Evolutionary conservation across 2,888 invertebrate species (phyloP), one percentile per base, ranked within the genome.

Genomic region (Auanema freiburgensis): DNA sequence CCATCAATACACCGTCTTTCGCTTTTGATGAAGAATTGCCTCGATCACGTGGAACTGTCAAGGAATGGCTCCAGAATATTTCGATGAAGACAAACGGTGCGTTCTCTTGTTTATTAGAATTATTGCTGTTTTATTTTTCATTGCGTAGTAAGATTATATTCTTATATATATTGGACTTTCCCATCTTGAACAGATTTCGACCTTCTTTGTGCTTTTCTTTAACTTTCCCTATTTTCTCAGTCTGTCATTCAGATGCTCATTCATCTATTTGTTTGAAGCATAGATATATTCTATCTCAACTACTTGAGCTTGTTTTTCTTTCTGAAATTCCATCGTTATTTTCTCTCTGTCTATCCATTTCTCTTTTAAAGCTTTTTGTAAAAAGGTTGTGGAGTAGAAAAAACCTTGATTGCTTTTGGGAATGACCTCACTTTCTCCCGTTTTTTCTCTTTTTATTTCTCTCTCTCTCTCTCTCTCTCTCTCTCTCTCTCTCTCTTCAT

Each of bases 1-100:
- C 71, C 21, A 62, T 75, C 12, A 68, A 69, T 43, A 78, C 81
- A 10, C 79, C 82, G 18, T 71, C 72, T 46, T 70, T 72, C 50
- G 72, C 79, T 14, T 81, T 81, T 62, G 82, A 82, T 65, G 82
- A 82, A 57, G 82, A 83, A 59, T 53, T 77, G 56, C 55, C 57
- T 5, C 43, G 44, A n/a, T 71, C 70, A 18, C 57, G 69, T 43
- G 72, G 67, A 14, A 75, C 75, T 12, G 67, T 77, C 43, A 65
- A 66, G 33, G 62, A 76, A 8, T 82, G 82, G 82, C 69, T 82
- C 24, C 63, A 67, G 49, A 68, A 77, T 21, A 76, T 78, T 11
- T 78, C 79, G 24, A 51, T 59, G 50, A 69, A 75, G 41, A 71
- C 76, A 1, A 81, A 81, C 57, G 81, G 81, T 81, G 65, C 65